These are phyloP conservation scores for Nicator chloris DNA, from an alignment of 2,113 vertebrate species.

Conservation along the genomic window DNA sequence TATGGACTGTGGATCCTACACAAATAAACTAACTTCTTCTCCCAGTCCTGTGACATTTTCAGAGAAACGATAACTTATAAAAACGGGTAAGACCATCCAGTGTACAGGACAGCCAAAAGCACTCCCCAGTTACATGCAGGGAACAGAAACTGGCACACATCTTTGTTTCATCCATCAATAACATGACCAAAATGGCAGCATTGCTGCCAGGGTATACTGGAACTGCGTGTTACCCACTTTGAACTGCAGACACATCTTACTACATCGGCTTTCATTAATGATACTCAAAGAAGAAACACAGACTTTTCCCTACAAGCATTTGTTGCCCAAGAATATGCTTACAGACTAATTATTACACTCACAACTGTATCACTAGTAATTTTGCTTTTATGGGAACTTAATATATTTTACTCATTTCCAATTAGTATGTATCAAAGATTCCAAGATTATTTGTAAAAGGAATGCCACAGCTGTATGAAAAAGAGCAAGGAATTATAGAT, in stretches of 20 bases:
- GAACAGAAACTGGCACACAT: background rate
- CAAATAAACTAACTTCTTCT: background rate
- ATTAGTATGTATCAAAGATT: background rate
- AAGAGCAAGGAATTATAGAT: background rate
- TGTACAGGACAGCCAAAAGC: background rate
- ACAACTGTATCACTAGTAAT: background rate
- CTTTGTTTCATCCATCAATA: background rate
- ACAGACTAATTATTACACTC: background rate
- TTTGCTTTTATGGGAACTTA: background rate
- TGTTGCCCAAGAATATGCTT: background rate
- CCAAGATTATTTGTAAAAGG: background rate
- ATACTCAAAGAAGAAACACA: background rate
- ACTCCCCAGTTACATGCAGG: background rate
- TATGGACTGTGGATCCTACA: background rate
- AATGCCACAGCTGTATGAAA: background rate
- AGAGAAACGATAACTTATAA: background rate
- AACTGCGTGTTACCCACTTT: background rate
- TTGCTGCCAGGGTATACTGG: background rate
- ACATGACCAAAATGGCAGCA: accelerated
- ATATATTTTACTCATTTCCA: background rate
- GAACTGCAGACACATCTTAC: background rate
- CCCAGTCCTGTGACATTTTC: background rate
- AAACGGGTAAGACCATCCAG: background rate
- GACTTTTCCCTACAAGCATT: background rate
- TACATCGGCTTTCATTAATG: background rate